Conservation (phyloP, 2,797 vertebrate species). For the Percopsis omiscomaycus region DNA sequence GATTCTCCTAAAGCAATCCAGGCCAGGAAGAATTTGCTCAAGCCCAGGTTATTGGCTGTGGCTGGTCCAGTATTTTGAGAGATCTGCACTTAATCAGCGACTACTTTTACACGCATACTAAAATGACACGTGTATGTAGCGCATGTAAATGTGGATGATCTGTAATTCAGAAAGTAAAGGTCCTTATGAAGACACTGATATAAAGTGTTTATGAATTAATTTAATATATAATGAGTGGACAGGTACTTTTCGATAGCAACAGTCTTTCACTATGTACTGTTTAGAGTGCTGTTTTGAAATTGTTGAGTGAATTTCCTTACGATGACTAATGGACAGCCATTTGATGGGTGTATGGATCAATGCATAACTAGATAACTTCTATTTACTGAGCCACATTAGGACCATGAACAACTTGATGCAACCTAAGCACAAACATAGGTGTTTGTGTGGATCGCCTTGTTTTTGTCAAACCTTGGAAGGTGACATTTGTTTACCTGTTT, state of each 20-base stretch:
- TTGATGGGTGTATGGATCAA: not conserved
- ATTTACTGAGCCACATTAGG: slow-evolving; percentile 17
- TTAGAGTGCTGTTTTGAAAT: not conserved
- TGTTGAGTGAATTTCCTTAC: not conserved
- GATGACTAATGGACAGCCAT: slow-evolving; percentile 5
- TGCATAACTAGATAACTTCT: slow-evolving; percentile 11
- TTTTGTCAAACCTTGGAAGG: slow-evolving; percentile 9
- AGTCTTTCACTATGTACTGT: no score
- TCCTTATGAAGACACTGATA: no score
- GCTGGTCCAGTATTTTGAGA: slow-evolving; percentile 10
- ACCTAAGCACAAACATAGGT: not conserved
- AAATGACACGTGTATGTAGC: not conserved
- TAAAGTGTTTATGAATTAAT: no score
- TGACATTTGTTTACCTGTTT: not conserved
- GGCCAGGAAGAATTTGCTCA: slow-evolving; percentile 6
- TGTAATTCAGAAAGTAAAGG: no score
- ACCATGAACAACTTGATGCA: slow-evolving; percentile 13
- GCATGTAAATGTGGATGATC: no score
- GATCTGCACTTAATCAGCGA: not conserved
- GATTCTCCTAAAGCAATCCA: not conserved
- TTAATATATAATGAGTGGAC: no score
- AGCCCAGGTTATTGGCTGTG: not conserved
- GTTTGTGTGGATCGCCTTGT: slow-evolving; percentile 35
- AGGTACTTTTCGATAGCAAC: no score
- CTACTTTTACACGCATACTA: no score